phyloP scores from a whole-genome alignment of 2,797 vertebrate genomes.

The Alectoris magna region DNA sequence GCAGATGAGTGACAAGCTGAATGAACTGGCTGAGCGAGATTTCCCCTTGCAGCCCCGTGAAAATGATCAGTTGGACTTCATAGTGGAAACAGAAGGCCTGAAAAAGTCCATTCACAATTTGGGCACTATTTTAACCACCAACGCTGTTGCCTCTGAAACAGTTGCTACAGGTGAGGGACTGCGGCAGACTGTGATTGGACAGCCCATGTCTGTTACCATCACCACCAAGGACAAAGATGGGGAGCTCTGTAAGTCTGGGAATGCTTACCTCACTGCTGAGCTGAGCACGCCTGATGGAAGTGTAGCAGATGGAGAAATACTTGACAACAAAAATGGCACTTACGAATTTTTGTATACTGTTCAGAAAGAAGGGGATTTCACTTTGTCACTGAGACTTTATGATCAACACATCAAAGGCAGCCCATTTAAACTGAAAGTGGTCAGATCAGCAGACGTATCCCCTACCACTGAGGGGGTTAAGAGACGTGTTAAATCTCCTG shows the following conservation, averaged over 20 bases:
- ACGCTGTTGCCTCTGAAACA: slow-evolving; percentile 93
- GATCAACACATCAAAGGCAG: slow-evolving; percentile 96
- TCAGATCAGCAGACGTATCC: slow-evolving; percentile 88
- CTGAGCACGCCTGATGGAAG: slow-evolving; percentile 88
- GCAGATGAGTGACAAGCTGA: slow-evolving; percentile 95
- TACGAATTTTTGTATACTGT: slow-evolving; percentile 93
- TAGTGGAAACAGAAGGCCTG: slow-evolving; percentile 93
- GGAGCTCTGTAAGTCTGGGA: slow-evolving; percentile 93
- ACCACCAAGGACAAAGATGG: slow-evolving; percentile 98
- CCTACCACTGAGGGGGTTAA: slow-evolving; percentile 88
- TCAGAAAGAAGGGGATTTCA: slow-evolving; percentile 91
- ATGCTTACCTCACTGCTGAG: slow-evolving; percentile 89
- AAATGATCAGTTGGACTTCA: slow-evolving; percentile 93
- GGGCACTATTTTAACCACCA: slow-evolving; percentile 92
- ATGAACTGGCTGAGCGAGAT: slow-evolving; percentile 87
- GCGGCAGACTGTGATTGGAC: slow-evolving; percentile 90
- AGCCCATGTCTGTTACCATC: slow-evolving; percentile 90
- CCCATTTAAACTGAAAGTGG: slow-evolving; percentile 93
- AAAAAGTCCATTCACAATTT: slow-evolving; percentile 98
- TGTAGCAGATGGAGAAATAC: slow-evolving; percentile 88
- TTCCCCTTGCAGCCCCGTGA: slow-evolving; percentile 93
- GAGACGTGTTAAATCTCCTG: slow-evolving; percentile 92
- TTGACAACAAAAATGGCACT: slow-evolving; percentile 97
- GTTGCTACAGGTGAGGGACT: slow-evolving; percentile 94
- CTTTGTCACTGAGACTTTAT: slow-evolving; percentile 90